Base-by-base conservation (phyloP, 2,113 vertebrate genomes). In the Taurulus bubalis region DNA sequence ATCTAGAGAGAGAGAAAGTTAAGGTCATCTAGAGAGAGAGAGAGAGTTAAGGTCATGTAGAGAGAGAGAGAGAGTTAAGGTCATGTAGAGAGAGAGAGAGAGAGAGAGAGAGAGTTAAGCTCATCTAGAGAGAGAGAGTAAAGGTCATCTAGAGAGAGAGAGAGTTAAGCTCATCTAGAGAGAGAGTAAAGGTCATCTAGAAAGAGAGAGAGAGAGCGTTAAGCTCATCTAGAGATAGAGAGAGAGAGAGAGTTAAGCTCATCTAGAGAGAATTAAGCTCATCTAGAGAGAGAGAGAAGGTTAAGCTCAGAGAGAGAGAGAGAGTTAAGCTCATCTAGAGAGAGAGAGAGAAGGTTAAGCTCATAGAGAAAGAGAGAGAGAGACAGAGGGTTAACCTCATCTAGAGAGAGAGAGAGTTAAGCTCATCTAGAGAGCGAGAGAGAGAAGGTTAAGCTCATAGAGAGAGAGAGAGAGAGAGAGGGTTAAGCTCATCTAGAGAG, bases 101-200 rank as follows among this genome's bases (percentile, higher is more conserved):
- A 40, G 8, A 11, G 2, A 40, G 38, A 40, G 38, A 4, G 88
- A 98, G 93, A 0, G 98, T 98, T 93, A 99, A 99, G 69, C 95
- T 97, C 96, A 99, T 98, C 98, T 99, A 92, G 10, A 71, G 77
- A 64, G 28, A 87, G 40, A 85, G 47, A 64, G 3, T n/a, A n/a
- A n/a, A n/a, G n/a, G n/a, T n/a, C n/a, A n/a, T n/a, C n/a, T n/a
- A 11, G 8, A 2, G 38, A 40, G 38, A 40, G 38, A 40, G 38
- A 40, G 8, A 11, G 2, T n/a, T n/a, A n/a, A n/a, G n/a, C n/a
- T n/a, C n/a, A n/a, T n/a, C n/a, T n/a, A 40, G 38, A 40, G 38
- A 4, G 88, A 98, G 93, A 0, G 98, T 98, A 93, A 99, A 99
- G 69, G 95, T 97, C 96, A 99, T 98, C 98, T 99, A 92, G 10